A percentile compares a stretch with the other conserved stretches of the same genome.
phyloP scores from a whole-genome alignment of 2,888 invertebrate species.

The Esperia sulphurella region DNA sequence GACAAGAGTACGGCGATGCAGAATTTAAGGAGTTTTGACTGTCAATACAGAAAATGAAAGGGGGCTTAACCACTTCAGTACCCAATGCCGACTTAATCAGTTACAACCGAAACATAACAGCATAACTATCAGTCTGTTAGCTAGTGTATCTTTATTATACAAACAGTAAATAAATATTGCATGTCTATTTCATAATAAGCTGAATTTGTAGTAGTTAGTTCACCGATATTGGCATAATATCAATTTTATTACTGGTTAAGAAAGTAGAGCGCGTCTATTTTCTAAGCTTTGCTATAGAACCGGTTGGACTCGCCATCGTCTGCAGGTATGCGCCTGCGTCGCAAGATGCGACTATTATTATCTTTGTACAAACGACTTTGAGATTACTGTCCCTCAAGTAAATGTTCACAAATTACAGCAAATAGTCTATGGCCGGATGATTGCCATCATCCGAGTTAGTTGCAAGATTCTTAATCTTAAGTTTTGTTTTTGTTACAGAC shows the following conservation, averaged over 20 bases:
- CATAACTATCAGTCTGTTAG: no score
- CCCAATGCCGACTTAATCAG: no score
- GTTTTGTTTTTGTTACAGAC: neutral
- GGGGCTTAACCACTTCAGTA: no score
- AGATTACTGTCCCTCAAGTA: constrained; percentile 6
- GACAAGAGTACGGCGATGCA: no score
- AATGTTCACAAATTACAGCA: constrained; percentile 4
- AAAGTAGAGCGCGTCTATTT: neutral
- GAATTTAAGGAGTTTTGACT: no score
- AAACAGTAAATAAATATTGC: no score
- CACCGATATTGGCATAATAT: neutral
- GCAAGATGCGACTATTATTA: constrained; percentile 1
- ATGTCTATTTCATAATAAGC: neutral
- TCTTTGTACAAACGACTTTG: constrained; percentile 1
- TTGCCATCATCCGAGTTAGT: neutral
- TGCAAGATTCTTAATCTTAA: neutral
- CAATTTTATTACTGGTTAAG: neutral
- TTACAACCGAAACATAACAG: no score
- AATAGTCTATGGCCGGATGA: neutral
- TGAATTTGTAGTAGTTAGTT: neutral
- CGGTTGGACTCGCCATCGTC: neutral
- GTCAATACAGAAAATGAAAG: no score
- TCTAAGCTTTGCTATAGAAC: neutral
- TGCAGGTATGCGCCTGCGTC: no score
- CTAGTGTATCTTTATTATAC: no score